phyloP scores from a whole-genome alignment of 2,888 invertebrate genomes.

The Stenodera caucasica region DNA sequence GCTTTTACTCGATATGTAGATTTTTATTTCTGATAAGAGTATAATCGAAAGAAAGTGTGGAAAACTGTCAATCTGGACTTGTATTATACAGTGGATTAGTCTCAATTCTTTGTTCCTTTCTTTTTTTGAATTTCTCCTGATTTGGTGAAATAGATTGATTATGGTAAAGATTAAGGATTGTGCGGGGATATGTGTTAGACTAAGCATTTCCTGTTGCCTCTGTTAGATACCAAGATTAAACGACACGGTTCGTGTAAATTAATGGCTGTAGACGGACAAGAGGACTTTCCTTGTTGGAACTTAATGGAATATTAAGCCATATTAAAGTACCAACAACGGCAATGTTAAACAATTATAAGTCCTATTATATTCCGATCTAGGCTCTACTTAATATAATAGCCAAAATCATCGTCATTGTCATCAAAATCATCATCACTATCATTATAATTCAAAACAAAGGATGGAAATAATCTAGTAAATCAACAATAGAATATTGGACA shows the following conservation, averaged over 20 bases:
- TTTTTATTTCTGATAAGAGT: too few species aligned
- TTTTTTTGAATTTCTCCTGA: neutral
- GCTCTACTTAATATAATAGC: constrained; percentile 27
- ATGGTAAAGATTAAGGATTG: constrained; percentile 17
- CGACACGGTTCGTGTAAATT: constrained; percentile 29
- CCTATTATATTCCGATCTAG: constrained; percentile 33
- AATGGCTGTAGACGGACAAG: constrained; percentile 30
- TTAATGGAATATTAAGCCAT: constrained; percentile 32
- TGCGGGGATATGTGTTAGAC: neutral
- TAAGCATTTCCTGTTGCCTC: constrained; percentile 20
- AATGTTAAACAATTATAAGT: constrained; percentile 34
- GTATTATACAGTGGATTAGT: neutral
- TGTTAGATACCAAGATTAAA: constrained; percentile 25
- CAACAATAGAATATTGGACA: neutral
- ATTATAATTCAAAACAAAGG: neutral
- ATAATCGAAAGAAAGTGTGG: too few species aligned
- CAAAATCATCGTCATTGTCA: constrained; percentile 11
- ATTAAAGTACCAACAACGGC: constrained; percentile 28
- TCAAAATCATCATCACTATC: neutral
- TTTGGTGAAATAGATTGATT: constrained; percentile 18
- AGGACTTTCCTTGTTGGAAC: constrained; percentile 27
- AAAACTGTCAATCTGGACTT: neutral
- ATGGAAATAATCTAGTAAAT: neutral
- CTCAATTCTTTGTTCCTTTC: neutral
- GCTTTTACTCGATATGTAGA: too few species aligned